Percentiles rank a stretch among this genome's conserved stretches.
phyloP scores from a whole-genome alignment of 2,113 vertebrate species.

The Antechinus stuartii region DNA sequence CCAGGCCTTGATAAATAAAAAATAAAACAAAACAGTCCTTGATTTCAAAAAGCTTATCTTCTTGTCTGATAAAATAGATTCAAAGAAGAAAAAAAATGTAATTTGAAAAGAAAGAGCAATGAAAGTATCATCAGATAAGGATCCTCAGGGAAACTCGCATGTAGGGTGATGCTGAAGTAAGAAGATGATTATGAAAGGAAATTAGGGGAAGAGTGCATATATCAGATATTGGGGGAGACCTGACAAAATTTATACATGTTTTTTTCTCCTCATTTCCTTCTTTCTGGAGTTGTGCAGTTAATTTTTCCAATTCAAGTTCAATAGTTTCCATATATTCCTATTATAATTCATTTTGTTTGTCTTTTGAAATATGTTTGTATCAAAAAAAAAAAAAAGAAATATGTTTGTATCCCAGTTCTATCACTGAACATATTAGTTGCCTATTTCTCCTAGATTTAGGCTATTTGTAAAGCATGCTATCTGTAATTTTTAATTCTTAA shows the following conservation, averaged over 20 bases:
- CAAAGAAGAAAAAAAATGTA: neutral
- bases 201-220: neutral
- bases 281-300: neutral
- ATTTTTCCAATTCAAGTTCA: neutral
- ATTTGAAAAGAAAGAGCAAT: neutral
- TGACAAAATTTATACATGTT: neutral
- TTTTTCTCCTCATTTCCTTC: neutral
- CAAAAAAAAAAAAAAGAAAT: neutral
- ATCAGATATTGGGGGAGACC: neutral
- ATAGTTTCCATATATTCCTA: neutral
- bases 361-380: neutral
- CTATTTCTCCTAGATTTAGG: neutral
- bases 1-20: neutral
- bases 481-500: slow-evolving; percentile 20
- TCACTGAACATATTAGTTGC: neutral
- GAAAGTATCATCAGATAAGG: neutral
- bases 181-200: neutral
- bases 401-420: neutral
- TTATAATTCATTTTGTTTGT: neutral
- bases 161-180: neutral
- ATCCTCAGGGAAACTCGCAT: neutral
- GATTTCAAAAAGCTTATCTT: neutral
- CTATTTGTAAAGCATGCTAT: neutral
- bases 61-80: neutral
- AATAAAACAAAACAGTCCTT: neutral